A percentile compares a stretch with the other conserved stretches of the same genome.
phyloP scores from a whole-genome alignment of 92 coral and sea anemone species.

The Heliopora coerulea region DNA sequence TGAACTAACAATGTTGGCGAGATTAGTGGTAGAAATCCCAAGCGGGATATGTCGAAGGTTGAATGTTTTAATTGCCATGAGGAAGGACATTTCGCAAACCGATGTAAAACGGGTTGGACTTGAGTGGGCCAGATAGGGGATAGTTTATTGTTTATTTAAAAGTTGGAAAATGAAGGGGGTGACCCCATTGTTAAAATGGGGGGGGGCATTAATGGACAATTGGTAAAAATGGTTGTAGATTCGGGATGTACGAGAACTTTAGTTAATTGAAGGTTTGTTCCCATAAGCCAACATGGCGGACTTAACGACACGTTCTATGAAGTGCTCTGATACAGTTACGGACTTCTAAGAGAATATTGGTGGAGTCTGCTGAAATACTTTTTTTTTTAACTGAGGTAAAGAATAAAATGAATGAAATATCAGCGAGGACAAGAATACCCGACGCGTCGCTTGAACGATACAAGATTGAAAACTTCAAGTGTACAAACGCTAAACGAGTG shows the following conservation, averaged over 20 bases:
- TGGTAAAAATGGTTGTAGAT: conserved; percentile 50
- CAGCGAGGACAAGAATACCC: no score
- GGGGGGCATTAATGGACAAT: conserved; percentile 26
- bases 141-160: conserved; percentile 35
- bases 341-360: no score
- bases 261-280: conserved; percentile 42
- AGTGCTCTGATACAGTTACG: no score
- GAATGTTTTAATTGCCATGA: conserved; percentile 37
- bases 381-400: no score
- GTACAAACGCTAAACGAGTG: no score
- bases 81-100: conserved; percentile 25
- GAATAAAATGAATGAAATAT: no score
- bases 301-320: no score
- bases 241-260: conserved; percentile 55
- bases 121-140: conserved; percentile 31
- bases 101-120: conserved; percentile 31
- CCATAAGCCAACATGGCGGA: neutral
- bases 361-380: no score
- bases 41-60: conserved; percentile 2
- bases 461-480: no score
- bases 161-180: conserved; percentile 14
- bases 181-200: neutral
- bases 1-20: neutral
- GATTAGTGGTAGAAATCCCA: neutral
- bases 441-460: no score